Evolutionary conservation across 2,113 vertebrate species (phyloP), one percentile per base, ranked within the genome.

Genomic region (Coregonus clupeaformis): DNA sequence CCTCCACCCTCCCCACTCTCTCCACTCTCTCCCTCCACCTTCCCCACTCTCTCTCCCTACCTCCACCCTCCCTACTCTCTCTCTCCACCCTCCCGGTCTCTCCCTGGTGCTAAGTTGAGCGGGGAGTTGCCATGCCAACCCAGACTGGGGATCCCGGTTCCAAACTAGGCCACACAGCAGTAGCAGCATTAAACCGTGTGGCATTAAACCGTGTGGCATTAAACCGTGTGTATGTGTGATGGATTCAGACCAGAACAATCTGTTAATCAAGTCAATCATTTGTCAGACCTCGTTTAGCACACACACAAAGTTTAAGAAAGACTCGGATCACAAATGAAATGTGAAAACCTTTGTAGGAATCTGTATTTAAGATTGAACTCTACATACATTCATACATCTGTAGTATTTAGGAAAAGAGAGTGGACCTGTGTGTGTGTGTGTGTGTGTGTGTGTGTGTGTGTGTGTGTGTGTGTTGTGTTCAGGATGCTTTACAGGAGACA

Each of bases 321-420:
- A 88, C 78, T 76, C 78, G 29, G 30, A 59, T 75, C 52, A 76
- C 68, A 20, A 22, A 67, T 74, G 67, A 86, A 81, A 82, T 80
- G 83, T 87, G 77, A 90, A 91, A 91, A 92, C 81, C 86, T 86
- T 83, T 77, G 77, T 88, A 87, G 86, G 83, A 90, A 84, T 90
- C 59, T 79, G 82, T 80, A 81, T 91, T 91, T 84, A 87, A 84
- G 81, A n/a, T 74, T 87, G 80, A 83, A 85, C 81, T 86, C 82
- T 88, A 90, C 84, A 86, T 91, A 90, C 86, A 92, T 91, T 90
- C 90, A 91, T 81, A 89, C 85, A 90, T 84, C 81, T 88, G 82
- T 84, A 68, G 79, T 81, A 79, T 59, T 62, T 29, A 57, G 30
- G 60, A 66, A 49, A 14, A 79, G n/a, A 82, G 22, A 18, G 36